Percentiles rank a stretch among this genome's conserved stretches.
These are phyloP conservation scores for Mesoclemmys tuberculata DNA, from an alignment of 2,113 vertebrate genomes.

Conservation along the genomic window DNA sequence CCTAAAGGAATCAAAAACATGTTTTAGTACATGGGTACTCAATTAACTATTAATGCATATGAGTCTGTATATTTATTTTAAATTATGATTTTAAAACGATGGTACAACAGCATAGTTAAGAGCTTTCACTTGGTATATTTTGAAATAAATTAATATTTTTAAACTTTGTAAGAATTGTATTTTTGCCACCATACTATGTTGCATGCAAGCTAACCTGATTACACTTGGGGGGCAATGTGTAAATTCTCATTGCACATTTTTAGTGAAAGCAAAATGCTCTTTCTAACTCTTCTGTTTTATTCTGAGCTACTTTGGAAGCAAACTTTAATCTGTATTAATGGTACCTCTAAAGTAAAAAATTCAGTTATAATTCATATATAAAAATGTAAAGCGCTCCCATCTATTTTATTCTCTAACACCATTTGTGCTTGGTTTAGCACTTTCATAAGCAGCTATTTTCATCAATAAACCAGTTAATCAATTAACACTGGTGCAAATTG, in stretches of 20 bases:
- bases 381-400: not conserved
- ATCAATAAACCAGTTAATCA: not conserved
- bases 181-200: not conserved
- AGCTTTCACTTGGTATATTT: not conserved
- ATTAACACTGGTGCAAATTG: not conserved
- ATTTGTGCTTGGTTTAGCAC: accelerated
- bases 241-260: not conserved
- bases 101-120: slow-evolving; percentile 6
- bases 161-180: not conserved
- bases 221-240: not conserved
- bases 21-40: slow-evolving; percentile 56
- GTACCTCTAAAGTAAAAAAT: not conserved
- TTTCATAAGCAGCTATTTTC: not conserved
- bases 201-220: not conserved
- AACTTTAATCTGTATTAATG: not conserved
- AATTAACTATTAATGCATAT: slow-evolving; percentile 55
- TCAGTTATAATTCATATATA: not conserved
- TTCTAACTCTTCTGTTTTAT: not conserved
- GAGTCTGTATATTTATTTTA: not conserved
- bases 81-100: slow-evolving; percentile 26
- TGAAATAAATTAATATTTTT: slow-evolving; percentile 14
- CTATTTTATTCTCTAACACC: not conserved
- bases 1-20: slow-evolving; percentile 6
- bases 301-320: not conserved
- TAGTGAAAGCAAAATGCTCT: not conserved